Evolutionary conservation across 2,888 invertebrate species (phyloP).

Genomic region (Dorcus parallelipipedus): DNA sequence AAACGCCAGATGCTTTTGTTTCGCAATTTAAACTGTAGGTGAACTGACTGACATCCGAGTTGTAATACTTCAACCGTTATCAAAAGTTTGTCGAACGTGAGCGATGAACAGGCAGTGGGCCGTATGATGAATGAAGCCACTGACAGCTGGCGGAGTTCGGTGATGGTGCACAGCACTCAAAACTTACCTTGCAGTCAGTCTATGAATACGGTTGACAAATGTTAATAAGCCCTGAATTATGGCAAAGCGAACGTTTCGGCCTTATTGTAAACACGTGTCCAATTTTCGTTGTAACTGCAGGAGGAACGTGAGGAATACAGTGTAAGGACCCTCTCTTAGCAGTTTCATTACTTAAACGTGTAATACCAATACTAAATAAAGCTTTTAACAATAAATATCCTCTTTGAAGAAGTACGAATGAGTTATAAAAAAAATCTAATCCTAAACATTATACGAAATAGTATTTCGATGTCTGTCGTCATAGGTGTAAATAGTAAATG

Average conservation of each 20-base stretch:
- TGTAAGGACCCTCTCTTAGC: too few relatives aligned
- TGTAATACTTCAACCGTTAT: constrained; percentile 45
- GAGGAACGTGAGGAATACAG: too few relatives aligned
- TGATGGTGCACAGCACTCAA: neutral
- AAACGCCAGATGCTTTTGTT: neutral
- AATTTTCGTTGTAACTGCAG: neutral
- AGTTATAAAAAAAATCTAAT: too few relatives aligned
- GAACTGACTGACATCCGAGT: constrained; percentile 39
- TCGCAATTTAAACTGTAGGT: constrained; percentile 24
- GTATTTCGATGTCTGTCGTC: too few relatives aligned
- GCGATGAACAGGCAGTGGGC: constrained; percentile 31
- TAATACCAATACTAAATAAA: too few relatives aligned
- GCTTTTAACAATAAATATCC: too few relatives aligned
- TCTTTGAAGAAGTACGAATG: too few relatives aligned
- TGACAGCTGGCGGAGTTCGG: constrained; percentile 31
- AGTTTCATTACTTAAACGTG: too few relatives aligned
- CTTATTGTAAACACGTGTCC: neutral
- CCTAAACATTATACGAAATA: too few relatives aligned
- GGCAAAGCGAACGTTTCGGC: neutral
- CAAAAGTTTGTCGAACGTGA: constrained; percentile 44
- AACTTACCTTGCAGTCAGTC: too few relatives aligned
- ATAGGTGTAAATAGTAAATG: too few relatives aligned
- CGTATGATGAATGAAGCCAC: constrained; percentile 38
- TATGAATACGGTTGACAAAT: neutral
- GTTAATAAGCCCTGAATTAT: constrained; percentile 1